Conservation (phyloP, 2,113 vertebrate genomes). For the Pachyramphus minor region DNA sequence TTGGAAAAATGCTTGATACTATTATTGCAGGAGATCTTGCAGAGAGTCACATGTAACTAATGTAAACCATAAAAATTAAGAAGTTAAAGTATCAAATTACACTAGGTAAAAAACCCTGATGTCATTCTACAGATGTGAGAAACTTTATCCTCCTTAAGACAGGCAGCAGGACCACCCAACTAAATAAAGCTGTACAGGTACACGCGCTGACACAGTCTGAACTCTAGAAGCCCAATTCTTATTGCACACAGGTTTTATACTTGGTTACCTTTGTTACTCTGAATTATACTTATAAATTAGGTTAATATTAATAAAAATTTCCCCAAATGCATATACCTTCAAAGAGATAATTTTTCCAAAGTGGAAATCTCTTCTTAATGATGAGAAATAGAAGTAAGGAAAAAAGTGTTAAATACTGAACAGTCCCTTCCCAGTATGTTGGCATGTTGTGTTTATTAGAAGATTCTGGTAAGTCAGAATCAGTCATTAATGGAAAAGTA, state of each 20-base stretch:
- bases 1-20: neutral
- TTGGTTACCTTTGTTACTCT: neutral
- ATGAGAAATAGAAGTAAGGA: neutral
- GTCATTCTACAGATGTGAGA: neutral
- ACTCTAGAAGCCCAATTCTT: neutral
- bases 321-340: neutral
- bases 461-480: neutral
- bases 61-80: neutral
- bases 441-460: neutral
- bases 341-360: neutral
- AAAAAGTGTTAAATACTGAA: neutral
- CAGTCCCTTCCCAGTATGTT: neutral
- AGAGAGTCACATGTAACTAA: neutral
- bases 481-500: neutral
- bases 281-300: neutral
- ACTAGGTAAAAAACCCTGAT: neutral
- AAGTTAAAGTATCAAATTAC: neutral
- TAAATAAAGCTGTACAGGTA: neutral
- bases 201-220: neutral
- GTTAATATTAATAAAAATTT: neutral
- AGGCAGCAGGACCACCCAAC: neutral
- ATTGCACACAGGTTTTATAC: neutral
- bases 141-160: neutral
- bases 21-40: neutral
- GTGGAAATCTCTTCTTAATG: neutral